Percentiles rank a stretch among this genome's conserved stretches.
phyloP scores from a whole-genome alignment of 2,113 vertebrate species.

The Malurus melanocephalus region DNA sequence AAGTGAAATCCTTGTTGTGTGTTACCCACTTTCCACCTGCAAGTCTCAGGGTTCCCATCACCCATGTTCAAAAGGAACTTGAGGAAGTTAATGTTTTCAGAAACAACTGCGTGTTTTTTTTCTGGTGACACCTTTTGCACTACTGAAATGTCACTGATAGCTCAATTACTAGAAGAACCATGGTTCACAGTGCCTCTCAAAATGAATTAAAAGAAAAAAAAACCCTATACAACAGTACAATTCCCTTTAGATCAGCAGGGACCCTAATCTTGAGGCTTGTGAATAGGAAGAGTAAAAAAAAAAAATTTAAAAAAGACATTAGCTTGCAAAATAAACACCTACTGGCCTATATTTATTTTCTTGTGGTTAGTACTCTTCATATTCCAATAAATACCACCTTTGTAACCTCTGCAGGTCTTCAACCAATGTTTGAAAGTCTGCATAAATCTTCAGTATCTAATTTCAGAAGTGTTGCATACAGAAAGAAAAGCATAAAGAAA shows the following conservation, averaged over 20 bases:
- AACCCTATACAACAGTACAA: not conserved
- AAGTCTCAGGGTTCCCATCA: not conserved
- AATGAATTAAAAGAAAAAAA: not conserved
- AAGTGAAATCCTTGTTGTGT: not conserved
- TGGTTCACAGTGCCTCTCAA: not conserved
- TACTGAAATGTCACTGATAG: not conserved
- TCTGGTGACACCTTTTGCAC: not conserved
- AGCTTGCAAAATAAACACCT: conserved; percentile 15
- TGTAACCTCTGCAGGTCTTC: conserved; percentile 2
- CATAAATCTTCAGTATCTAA: not conserved
- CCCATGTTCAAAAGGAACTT: not conserved
- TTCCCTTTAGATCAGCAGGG: not conserved
- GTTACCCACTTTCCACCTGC: not conserved
- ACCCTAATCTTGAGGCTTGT: not conserved
- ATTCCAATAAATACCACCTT: conserved; percentile 2
- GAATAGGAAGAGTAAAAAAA: not conserved
- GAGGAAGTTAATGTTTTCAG: not conserved
- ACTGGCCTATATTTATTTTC: conserved; percentile 4
- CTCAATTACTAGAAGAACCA: not conserved
- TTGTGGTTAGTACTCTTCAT: not conserved
- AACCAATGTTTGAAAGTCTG: not conserved
- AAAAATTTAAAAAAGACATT: not conserved
- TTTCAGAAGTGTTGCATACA: not conserved
- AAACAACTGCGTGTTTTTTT: not conserved
- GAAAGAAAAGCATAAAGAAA: conserved; percentile 25